Evolutionary conservation across 2,113 vertebrate genomes (phyloP).

Genomic region (Isichthys henryi): DNA sequence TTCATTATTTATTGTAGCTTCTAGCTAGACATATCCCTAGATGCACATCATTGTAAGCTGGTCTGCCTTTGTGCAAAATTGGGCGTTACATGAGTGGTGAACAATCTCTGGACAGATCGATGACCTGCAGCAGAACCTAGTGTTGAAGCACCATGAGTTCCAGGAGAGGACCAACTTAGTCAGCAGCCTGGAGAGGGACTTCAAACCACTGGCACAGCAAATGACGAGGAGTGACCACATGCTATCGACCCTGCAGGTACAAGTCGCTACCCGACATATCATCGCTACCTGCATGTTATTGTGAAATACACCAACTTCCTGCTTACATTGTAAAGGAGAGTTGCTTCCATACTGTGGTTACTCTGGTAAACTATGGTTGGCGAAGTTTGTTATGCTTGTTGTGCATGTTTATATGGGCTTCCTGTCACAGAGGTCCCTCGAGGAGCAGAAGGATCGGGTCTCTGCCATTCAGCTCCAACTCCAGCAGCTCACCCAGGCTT

Average conservation of each 20-base stretch:
- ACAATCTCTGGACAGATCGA: constrained; percentile 57
- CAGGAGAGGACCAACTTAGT: constrained; percentile 65
- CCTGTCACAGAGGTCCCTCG: constrained; percentile 38
- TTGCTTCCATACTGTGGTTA: neutral
- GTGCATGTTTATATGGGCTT: neutral
- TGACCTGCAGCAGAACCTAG: constrained; percentile 63
- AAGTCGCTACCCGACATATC: neutral
- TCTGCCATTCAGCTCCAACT: constrained; percentile 37
- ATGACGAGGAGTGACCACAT: constrained; percentile 63
- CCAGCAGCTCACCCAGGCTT: constrained; percentile 31
- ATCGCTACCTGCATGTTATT: neutral
- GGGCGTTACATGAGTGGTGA: neutral
- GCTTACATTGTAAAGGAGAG: neutral
- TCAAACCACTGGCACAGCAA: constrained; percentile 60
- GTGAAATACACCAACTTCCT: neutral
- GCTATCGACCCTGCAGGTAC: constrained; percentile 68
- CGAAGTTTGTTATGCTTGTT: neutral
- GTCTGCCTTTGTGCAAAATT: neutral
- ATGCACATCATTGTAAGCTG: neutral
- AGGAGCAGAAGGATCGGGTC: constrained; percentile 38
- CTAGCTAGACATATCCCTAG: neutral
- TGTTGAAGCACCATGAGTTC: constrained; percentile 68
- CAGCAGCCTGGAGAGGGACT: constrained; percentile 65
- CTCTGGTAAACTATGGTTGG: neutral
- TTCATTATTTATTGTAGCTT: neutral